A percentile compares a stretch with the other conserved stretches of the same genome.
Conservation (phyloP, 2,888 invertebrate genomes). For the Apotomis betuletana region DNA sequence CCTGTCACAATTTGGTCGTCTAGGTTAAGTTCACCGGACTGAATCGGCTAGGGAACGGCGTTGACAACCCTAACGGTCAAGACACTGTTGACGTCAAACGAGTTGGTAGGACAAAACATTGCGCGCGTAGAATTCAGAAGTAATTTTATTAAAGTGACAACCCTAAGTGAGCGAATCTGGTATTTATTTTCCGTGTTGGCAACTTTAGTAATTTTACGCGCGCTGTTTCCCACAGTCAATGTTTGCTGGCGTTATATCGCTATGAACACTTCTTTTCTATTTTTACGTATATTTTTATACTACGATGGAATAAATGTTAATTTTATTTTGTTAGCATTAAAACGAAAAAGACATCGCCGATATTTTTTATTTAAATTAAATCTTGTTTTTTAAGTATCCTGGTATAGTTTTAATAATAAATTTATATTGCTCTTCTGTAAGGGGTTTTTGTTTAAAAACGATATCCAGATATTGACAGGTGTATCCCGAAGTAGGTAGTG, state of each 20-base stretch:
- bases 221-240: slow-evolving; percentile 18
- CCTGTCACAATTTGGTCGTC: slow-evolving; percentile 20
- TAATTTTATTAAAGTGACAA: slow-evolving; percentile 23
- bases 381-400: slow-evolving; percentile 65
- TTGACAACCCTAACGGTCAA: slow-evolving; percentile 5
- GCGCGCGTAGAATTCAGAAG: slow-evolving; percentile 22
- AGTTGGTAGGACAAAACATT: slow-evolving; percentile 23
- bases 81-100: slow-evolving; percentile 21
- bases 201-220: slow-evolving; percentile 21
- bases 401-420: slow-evolving; percentile 77
- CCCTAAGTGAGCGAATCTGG: slow-evolving; percentile 21
- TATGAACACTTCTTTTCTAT: slow-evolving; percentile 67
- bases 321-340: slow-evolving; percentile 84
- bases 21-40: slow-evolving; percentile 38
- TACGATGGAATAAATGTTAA: slow-evolving; percentile 81
- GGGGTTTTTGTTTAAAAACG: slow-evolving; percentile 60
- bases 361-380: slow-evolving; percentile 73
- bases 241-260: slow-evolving; percentile 31
- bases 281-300: slow-evolving; percentile 83
- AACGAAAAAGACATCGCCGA: slow-evolving; percentile 81
- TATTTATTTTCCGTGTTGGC: slow-evolving; percentile 33
- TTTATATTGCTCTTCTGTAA: slow-evolving; percentile 79
- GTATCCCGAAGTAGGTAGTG: slow-evolving; percentile 1
- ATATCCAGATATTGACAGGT: slow-evolving; percentile 14
- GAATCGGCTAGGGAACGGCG: slow-evolving; percentile 32